Percentiles rank a stretch among this genome's conserved stretches.
phyloP scores from a whole-genome alignment of 2,113 vertebrate genomes.

The Uria aalge region DNA sequence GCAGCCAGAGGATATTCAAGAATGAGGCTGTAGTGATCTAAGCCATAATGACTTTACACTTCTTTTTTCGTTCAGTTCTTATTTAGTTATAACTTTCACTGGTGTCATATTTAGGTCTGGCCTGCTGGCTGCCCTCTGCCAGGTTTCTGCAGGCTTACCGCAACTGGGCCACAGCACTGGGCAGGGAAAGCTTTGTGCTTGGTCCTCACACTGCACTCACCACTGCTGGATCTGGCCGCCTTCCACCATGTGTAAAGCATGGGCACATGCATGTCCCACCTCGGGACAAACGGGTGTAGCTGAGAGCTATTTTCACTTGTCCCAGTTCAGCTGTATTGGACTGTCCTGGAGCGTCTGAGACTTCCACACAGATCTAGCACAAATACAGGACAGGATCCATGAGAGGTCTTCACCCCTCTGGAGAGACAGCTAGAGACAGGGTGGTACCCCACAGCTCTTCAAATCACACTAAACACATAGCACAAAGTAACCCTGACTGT shows the following conservation, averaged over 20 bases:
- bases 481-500: not conserved
- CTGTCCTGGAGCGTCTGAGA: not conserved
- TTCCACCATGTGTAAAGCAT: not conserved
- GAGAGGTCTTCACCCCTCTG: not conserved
- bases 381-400: not conserved
- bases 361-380: not conserved
- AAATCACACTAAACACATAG: not conserved
- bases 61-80: slow-evolving; percentile 7
- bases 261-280: not conserved
- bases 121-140: not conserved
- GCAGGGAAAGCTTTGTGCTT: not conserved
- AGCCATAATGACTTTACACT: slow-evolving; percentile 29
- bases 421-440: not conserved
- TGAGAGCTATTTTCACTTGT: not conserved
- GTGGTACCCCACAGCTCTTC: not conserved
- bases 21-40: not conserved
- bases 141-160: not conserved
- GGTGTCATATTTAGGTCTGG: not conserved
- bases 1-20: slow-evolving; percentile 10
- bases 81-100: not conserved
- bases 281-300: not conserved
- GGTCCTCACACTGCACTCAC: not conserved
- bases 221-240: not conserved
- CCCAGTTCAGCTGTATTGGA: rapidly evolving
- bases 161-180: not conserved